Base-by-base conservation (phyloP, 2,113 vertebrate species). In the Petrocephalus zakoni region DNA sequence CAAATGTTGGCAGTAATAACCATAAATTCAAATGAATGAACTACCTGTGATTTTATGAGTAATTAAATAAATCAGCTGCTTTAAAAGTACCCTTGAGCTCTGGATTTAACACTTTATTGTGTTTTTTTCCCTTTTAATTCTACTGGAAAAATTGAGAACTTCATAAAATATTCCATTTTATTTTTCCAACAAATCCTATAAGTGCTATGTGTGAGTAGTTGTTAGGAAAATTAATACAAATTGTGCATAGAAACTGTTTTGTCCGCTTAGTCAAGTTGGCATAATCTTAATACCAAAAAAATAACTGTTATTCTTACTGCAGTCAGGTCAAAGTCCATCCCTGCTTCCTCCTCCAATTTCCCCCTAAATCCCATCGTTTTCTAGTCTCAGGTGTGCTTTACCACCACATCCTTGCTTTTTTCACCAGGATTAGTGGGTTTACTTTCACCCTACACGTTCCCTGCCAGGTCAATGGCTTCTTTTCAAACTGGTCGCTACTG, bases 1-100 rank as follows among this genome's bases (percentile, higher is more conserved):
- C 64, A 88, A 75, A 88, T 37, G 83, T 61, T 86, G 25, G 46
- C 47, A 37, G 58, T 75, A 61, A 86, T 37, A 86, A n/a, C 84
- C 47, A 51, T 84, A 86, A 86, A 86, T 87, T 34, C 15, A 89
- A 47, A 89, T 89, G 85, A 91, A 90, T 88, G 51, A 56, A 46
- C 51, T 34, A 88, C 25, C 72, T 75, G 85, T 53, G 42, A 78
- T 58, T 88, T 88, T 88, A 64, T 75, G 53, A 52, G 49, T 75
- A 85, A n/a, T 88, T 90, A 58, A 81, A 86, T 88, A 86, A 85
- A 88, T 88, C 37, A 64, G 61, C 68, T 52, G 53, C 52, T 61
- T 85, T 53, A 78, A 87, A 89, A 84, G 55, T 84, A 51, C 42
- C 89, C 86, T 83, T n/a, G 42, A 85, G 86, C 42, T 83, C 56